phyloP scores from a whole-genome alignment of 2,113 vertebrate genomes.

The Perognathus longimembris region DNA sequence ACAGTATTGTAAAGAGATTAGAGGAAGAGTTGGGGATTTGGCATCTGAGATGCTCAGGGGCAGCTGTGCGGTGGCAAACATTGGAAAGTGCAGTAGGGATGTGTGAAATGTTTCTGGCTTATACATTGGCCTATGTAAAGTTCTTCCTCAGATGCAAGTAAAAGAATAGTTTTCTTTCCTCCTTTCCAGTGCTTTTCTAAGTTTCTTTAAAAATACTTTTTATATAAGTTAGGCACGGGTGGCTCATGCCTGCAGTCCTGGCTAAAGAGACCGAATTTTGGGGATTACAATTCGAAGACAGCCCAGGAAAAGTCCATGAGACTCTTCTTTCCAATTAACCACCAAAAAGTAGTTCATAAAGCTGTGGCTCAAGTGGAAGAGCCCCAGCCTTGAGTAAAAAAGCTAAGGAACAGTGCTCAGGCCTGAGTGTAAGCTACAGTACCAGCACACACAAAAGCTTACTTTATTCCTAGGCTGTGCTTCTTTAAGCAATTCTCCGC shows the following conservation, averaged over 20 bases:
- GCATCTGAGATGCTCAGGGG: neutral
- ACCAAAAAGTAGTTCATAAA: too few relatives aligned
- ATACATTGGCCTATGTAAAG: conserved; percentile 14
- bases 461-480: neutral
- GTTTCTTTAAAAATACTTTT: conserved; percentile 20
- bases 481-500: conserved; percentile 24
- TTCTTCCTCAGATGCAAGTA: conserved; percentile 38
- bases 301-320: too few relatives aligned
- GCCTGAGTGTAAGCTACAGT: too few relatives aligned
- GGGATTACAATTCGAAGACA: too few relatives aligned
- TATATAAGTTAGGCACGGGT: too few relatives aligned
- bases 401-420: too few relatives aligned
- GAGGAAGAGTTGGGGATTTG: conserved; percentile 21
- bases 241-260: too few relatives aligned
- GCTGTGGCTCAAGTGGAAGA: too few relatives aligned
- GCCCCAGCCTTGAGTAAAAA: too few relatives aligned
- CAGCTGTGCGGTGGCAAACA: conserved; percentile 24
- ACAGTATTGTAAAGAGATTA: neutral
- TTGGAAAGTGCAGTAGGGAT: neutral
- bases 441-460: too few relatives aligned
- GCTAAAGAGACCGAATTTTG: too few relatives aligned
- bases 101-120: conserved; percentile 22
- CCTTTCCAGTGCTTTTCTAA: neutral
- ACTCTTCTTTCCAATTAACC: too few relatives aligned
- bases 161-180: conserved; percentile 16